Conservation (phyloP, 2,113 vertebrate species). For the Alethe diademata region DNA sequence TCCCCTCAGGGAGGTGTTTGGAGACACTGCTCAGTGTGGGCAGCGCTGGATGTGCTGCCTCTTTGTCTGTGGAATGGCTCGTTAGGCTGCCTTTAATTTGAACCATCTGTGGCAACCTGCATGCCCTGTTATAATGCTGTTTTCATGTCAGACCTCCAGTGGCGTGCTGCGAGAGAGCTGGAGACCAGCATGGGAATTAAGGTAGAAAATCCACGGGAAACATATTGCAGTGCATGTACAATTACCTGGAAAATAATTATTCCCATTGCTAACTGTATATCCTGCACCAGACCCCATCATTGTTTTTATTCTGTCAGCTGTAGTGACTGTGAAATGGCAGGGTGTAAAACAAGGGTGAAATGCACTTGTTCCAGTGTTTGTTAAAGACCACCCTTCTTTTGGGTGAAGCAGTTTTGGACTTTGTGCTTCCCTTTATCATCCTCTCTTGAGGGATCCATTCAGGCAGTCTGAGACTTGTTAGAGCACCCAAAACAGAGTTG, state of each 20-base stretch:
- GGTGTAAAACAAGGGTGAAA: background rate
- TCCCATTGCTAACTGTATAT: background rate
- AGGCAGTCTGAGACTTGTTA: background rate
- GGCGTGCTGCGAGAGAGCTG: background rate
- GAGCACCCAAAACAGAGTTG: background rate
- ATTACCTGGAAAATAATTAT: background rate
- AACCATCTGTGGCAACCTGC: slow-evolving; percentile 41
- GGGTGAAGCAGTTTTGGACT: background rate
- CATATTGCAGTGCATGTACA: background rate
- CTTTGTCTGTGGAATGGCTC: background rate
- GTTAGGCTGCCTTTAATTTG: slow-evolving; percentile 29
- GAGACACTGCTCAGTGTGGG: background rate
- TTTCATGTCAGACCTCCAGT: background rate
- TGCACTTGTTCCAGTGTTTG: background rate
- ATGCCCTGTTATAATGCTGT: background rate
- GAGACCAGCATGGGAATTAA: background rate
- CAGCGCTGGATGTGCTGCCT: background rate
- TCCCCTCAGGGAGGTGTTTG: background rate
- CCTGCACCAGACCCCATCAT: background rate
- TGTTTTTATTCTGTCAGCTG: background rate
- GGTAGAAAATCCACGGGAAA: background rate
- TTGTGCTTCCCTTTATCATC: background rate
- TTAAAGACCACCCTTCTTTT: background rate
- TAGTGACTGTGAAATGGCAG: background rate
- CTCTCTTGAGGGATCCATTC: background rate